Evolutionary conservation across 2,888 invertebrate genomes (phyloP).

Genomic region (Salpingus planirostris): DNA sequence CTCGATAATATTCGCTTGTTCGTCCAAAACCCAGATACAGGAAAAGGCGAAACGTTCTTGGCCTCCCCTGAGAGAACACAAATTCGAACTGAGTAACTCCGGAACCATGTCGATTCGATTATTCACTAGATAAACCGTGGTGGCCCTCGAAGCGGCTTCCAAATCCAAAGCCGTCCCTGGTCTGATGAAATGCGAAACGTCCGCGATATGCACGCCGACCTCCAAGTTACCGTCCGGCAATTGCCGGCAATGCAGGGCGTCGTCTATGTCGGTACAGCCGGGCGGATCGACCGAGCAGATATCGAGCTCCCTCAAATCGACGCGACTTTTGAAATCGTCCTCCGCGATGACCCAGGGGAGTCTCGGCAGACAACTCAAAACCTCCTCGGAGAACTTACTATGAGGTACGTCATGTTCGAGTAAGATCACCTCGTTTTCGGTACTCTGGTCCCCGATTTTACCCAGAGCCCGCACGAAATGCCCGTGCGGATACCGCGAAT

Average conservation of each 20-base stretch:
- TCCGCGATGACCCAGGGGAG: slow-evolving; percentile 84
- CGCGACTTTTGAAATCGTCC: slow-evolving; percentile 68
- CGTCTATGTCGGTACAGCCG: slow-evolving; percentile 98
- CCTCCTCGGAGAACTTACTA: slow-evolving; percentile 88
- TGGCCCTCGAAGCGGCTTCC: slow-evolving; percentile 89
- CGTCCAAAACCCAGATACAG: slow-evolving; percentile 88
- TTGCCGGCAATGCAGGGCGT: slow-evolving; percentile 84
- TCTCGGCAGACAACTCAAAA: slow-evolving; percentile 82
- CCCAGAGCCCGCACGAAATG: slow-evolving; percentile 94
- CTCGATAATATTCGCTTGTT: slow-evolving; percentile 69
- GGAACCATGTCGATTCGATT: slow-evolving; percentile 82
- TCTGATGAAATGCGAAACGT: slow-evolving; percentile 94
- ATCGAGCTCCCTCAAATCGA: slow-evolving; percentile 74
- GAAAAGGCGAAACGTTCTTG: slow-evolving; percentile 94
- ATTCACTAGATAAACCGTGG: slow-evolving; percentile 94
- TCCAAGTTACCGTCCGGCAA: slow-evolving; percentile 66
- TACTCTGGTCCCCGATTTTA: slow-evolving; percentile 83
- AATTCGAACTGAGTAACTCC: slow-evolving; percentile 86
- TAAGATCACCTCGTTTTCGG: slow-evolving; percentile 94
- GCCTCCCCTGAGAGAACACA: slow-evolving; percentile 87
- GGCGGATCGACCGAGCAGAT: slow-evolving; percentile 97
- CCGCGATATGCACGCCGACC: slow-evolving; percentile 97
- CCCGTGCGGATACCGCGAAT: slow-evolving; percentile 87
- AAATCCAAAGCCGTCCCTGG: slow-evolving; percentile 86
- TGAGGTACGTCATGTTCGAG: slow-evolving; percentile 97